These are phyloP conservation scores for Thysanoteuthis rhombus DNA, from an alignment of 2,888 invertebrate species.

Conservation along the genomic window DNA sequence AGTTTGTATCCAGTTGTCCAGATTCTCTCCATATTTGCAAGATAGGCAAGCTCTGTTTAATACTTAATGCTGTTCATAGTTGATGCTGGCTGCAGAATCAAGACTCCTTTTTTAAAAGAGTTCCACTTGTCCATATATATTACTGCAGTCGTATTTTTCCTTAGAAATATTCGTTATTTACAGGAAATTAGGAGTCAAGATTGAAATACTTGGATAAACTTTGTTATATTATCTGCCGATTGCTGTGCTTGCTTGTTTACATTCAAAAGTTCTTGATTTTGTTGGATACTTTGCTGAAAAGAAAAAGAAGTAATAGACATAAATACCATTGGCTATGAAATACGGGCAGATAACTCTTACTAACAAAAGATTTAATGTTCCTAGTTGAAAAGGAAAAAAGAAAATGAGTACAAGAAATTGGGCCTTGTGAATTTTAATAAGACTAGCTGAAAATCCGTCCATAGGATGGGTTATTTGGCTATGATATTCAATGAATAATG, in stretches of 20 bases:
- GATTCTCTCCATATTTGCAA: background rate
- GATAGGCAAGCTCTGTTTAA: background rate
- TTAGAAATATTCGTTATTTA: conserved; percentile 18
- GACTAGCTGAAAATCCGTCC: no score
- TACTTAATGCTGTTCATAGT: background rate
- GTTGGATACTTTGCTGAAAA: conserved; percentile 48
- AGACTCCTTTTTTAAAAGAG: background rate
- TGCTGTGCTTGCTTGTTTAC: conserved; percentile 45
- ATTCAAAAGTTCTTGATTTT: conserved; percentile 45
- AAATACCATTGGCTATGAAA: no score
- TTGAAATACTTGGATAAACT: conserved; percentile 52
- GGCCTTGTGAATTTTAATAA: no score
- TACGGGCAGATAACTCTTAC: no score
- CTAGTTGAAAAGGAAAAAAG: no score
- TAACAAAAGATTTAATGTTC: no score
- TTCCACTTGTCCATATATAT: background rate
- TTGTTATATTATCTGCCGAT: conserved; percentile 51
- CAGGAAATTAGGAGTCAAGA: conserved; percentile 34
- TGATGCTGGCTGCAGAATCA: background rate
- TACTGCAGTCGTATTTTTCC: background rate
- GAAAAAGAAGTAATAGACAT: background rate
- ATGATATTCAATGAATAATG: no score
- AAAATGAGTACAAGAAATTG: no score
- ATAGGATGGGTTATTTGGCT: no score
- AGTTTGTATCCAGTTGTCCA: background rate